Base-by-base conservation (phyloP, 2,113 vertebrate genomes). In the Setophaga kirtlandii region DNA sequence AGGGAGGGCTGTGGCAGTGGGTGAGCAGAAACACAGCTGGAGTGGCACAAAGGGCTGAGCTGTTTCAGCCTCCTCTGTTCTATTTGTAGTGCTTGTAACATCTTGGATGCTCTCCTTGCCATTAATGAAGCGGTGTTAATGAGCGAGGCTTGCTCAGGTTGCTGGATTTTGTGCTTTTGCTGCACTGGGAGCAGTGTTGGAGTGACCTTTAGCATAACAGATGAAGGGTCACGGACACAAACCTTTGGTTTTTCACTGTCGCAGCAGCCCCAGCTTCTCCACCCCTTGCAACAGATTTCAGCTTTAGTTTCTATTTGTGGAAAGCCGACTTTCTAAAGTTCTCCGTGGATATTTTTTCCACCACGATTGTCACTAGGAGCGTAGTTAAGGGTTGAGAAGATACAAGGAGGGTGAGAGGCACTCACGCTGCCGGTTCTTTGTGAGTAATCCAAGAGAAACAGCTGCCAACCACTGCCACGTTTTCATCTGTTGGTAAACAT, bases 401-500 rank as follows among this genome's bases (percentile, higher is more conserved):
- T 6, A 19, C 6, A 8, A 50, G 67, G 25, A 62, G 20, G 1
- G 4, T 13, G 19, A 78, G 75, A 21, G 6, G 37, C 30, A 0
- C 35, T 37, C 27, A 1, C 2, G 2, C 70, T 59, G 63, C 60
- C 79, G 31, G 12, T 47, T 74, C 49, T 85, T 44, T 60, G 83
- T 60, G 60, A 60, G 44, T 31, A 42, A 82, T 78, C 92, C 88
- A 81, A 86, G 83, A 71, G 78, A 44, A 94, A 82, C 64, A 64
- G 37, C 73, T 83, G 41, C 85, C 92, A 87, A 14, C 90, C 58
- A 13, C 88, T 96, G 96, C 95, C 93, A 97, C 92, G 88, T 97
- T 95, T 96, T 44, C 96, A 84, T 88, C 92, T 96, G n/a, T 96
- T 95, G 90, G 90, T 96, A 95, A 97, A 97, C 94, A 96, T 89